phyloP scores from a whole-genome alignment of 2,113 vertebrate species.

The Solea senegalensis region DNA sequence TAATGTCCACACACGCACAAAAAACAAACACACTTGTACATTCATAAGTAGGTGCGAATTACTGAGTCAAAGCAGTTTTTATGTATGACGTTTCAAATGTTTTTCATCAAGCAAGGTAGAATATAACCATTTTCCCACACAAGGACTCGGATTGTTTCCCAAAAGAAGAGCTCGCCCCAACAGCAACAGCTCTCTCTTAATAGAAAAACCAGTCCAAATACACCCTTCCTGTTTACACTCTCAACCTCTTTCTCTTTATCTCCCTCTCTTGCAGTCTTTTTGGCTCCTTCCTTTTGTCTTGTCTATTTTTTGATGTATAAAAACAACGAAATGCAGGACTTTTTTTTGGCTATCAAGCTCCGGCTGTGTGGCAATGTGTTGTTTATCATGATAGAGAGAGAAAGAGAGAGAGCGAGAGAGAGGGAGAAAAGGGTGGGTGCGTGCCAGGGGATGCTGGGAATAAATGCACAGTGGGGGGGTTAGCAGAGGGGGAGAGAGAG shows the following conservation, averaged over 20 bases:
- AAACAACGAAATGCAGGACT: constrained; percentile 74
- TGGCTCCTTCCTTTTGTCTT: constrained; percentile 73
- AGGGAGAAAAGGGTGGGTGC: constrained; percentile 44
- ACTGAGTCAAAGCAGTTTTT: constrained; percentile 29
- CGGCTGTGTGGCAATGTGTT: constrained; percentile 87
- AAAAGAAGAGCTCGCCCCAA: constrained; percentile 65
- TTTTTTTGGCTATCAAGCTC: constrained; percentile 76
- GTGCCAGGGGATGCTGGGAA: constrained; percentile 78
- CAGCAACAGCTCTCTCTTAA: constrained; percentile 69
- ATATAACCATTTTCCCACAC: constrained; percentile 58
- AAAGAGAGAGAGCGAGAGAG: constrained; percentile 35
- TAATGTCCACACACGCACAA: constrained; percentile 6
- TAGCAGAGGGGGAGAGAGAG: constrained; percentile 44
- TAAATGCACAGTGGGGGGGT: constrained; percentile 70
- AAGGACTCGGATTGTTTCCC: constrained; percentile 60
- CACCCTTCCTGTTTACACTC: constrained; percentile 76
- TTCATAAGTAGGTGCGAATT: constrained; percentile 28
- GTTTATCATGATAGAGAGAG: constrained; percentile 82
- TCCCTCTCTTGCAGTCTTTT: constrained; percentile 47
- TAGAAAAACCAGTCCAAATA: constrained; percentile 74
- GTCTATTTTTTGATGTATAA: constrained; percentile 79
- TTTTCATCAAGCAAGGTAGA: constrained; percentile 55
- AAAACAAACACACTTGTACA: background rate
- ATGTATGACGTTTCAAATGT: constrained; percentile 34
- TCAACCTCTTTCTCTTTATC: constrained; percentile 41